These are phyloP conservation scores for Silvanus unidentatus DNA, from an alignment of 2,888 invertebrate species.

Conservation along the genomic window DNA sequence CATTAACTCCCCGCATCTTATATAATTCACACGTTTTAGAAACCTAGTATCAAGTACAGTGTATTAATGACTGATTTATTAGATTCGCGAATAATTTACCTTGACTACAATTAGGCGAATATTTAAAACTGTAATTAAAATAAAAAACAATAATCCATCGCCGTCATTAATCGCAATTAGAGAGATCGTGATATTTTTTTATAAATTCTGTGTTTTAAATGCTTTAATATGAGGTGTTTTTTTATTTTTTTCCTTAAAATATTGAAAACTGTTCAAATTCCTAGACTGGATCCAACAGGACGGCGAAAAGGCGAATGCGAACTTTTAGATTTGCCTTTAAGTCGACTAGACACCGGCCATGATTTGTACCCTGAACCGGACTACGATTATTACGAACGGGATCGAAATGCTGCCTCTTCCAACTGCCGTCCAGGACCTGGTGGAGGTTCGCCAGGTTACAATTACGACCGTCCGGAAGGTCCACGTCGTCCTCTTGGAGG, in stretches of 20 bases:
- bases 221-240: too few species aligned
- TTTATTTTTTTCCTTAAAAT: too few species aligned
- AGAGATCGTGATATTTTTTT: too few species aligned
- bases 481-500: constrained; percentile 2
- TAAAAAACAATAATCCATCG: not conserved
- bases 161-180: too few species aligned
- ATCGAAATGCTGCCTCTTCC: constrained; percentile 58
- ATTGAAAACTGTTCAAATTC: too few species aligned
- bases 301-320: constrained; percentile 73
- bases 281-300: constrained; percentile 61
- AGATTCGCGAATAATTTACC: not conserved
- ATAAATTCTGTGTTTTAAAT: too few species aligned
- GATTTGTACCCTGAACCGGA: constrained; percentile 64
- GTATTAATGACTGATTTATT: not conserved
- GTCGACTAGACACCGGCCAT: constrained; percentile 59
- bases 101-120: not conserved
- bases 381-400: constrained; percentile 75
- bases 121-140: not conserved
- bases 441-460: constrained; percentile 8
- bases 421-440: constrained; percentile 25
- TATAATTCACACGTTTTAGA: too few species aligned
- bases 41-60: too few species aligned
- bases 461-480: too few species aligned
- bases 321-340: constrained; percentile 64
- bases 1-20: too few species aligned